Conservation (phyloP, 1,140 invertebrate species). For the Drosophila truncata region DNA sequence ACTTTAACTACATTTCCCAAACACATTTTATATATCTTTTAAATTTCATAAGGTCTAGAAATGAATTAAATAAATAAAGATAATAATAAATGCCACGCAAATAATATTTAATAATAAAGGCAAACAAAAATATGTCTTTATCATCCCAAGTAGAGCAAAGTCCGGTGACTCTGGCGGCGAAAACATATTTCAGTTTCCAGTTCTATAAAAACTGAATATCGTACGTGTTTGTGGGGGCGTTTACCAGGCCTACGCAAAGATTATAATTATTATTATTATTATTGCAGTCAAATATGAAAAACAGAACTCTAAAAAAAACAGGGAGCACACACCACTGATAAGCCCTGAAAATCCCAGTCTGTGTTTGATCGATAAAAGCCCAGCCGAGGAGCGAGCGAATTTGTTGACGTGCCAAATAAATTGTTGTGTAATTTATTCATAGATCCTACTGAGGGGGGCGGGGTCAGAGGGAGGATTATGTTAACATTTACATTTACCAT, state of each 20-base stretch:
- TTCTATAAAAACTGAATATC: slow-evolving; percentile 13
- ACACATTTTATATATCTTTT: neutral
- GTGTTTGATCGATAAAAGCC: slow-evolving; percentile 76
- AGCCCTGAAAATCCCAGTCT: slow-evolving; percentile 44
- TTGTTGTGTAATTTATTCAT: slow-evolving; percentile 65
- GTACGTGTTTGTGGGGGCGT: slow-evolving; percentile 38
- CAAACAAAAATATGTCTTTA: slow-evolving; percentile 5
- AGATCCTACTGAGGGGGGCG: neutral
- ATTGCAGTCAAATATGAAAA: slow-evolving; percentile 13
- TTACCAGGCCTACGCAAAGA: slow-evolving; percentile 27
- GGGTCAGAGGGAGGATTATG: slow-evolving; percentile 5
- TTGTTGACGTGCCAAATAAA: slow-evolving; percentile 56
- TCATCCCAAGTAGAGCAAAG: slow-evolving; percentile 34
- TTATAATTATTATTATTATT: slow-evolving; percentile 16
- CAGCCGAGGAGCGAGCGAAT: slow-evolving; percentile 12
- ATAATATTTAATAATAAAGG: slow-evolving; percentile 17
- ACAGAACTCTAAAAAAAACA: slow-evolving; percentile 35
- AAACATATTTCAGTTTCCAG: slow-evolving; percentile 20
- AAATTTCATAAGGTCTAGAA: neutral
- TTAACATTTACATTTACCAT: slow-evolving; percentile 65
- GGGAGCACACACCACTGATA: slow-evolving; percentile 15
- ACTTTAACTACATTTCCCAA: neutral
- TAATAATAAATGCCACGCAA: neutral
- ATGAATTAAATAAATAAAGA: neutral
- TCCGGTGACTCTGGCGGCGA: slow-evolving; percentile 11